Conservation (phyloP, 2,888 invertebrate genomes). For the Tuta absoluta region DNA sequence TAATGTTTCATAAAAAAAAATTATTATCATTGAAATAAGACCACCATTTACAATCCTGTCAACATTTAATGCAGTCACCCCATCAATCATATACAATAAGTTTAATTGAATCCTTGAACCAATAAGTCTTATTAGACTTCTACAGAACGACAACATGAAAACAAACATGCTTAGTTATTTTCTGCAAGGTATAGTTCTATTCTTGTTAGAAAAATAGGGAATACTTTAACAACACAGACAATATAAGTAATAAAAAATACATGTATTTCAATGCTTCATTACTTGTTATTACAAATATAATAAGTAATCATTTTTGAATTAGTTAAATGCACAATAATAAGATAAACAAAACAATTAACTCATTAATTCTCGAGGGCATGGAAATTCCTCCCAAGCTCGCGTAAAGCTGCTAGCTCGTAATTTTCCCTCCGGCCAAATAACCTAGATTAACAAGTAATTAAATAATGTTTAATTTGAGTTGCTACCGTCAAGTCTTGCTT, state of each 20-base stretch:
- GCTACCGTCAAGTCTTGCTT: neutral
- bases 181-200: too few species aligned
- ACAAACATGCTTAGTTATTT: neutral
- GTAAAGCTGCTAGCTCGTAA: neutral
- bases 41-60: neutral
- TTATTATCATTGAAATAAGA: neutral
- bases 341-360: neutral
- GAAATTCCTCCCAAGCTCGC: neutral
- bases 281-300: too few species aligned
- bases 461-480: constrained; percentile 40
- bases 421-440: neutral
- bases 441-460: constrained; percentile 35
- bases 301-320: too few species aligned
- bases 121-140: neutral
- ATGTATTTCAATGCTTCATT: too few species aligned
- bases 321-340: too few species aligned
- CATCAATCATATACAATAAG: neutral
- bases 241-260: too few species aligned
- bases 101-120: neutral
- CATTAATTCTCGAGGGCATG: neutral
- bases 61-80: neutral
- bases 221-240: too few species aligned
- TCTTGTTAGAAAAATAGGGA: too few species aligned
- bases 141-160: neutral
- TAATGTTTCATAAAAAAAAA: too few species aligned